A percentile compares a stretch with the other conserved stretches of the same genome.
Conservation (phyloP, 2,888 invertebrate genomes). For the Falcaria lacertinaria region DNA sequence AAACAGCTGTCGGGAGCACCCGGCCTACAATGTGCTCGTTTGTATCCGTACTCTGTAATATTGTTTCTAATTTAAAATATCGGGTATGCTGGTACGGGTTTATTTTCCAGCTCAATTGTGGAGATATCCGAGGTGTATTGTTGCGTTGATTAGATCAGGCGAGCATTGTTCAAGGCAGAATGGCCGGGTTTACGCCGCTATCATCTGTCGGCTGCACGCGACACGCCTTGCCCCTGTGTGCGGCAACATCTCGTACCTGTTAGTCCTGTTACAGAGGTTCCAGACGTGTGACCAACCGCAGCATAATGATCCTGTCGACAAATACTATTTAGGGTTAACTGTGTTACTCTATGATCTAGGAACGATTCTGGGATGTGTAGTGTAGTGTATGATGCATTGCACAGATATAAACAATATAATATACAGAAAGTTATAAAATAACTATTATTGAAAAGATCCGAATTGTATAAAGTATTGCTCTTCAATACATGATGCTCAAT, state of each 20-base stretch:
- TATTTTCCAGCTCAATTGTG: slow-evolving; percentile 64
- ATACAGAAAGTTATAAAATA: too few species aligned
- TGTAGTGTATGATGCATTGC: too few species aligned
- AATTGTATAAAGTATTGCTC: too few species aligned
- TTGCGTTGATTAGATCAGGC: slow-evolving; percentile 75
- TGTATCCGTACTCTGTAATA: slow-evolving; percentile 66
- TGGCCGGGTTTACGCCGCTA: slow-evolving; percentile 48
- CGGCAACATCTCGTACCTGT: slow-evolving; percentile 34
- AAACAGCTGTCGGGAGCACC: slow-evolving; percentile 71
- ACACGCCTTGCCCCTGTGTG: slow-evolving; percentile 48
- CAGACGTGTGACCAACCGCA: slow-evolving; percentile 27
- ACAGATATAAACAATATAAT: too few species aligned
- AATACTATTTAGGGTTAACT: slow-evolving; percentile 18
- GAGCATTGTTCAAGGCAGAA: slow-evolving; percentile 66
- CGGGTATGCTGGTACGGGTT: slow-evolving; percentile 54
- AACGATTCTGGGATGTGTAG: too few species aligned
- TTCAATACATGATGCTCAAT: too few species aligned
- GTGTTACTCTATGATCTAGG: too few species aligned
- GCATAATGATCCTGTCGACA: slow-evolving; percentile 30
- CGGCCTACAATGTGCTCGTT: slow-evolving; percentile 68
- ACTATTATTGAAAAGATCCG: too few species aligned
- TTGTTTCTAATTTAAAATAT: slow-evolving; percentile 76
- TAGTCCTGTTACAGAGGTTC: slow-evolving; percentile 15
- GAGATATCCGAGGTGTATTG: slow-evolving; percentile 68
- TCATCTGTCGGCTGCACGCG: slow-evolving; percentile 55